Evolutionary conservation across 2,797 vertebrate species (phyloP), one percentile per base, ranked within the genome.

Genomic region (Acestrorhynchus altus): DNA sequence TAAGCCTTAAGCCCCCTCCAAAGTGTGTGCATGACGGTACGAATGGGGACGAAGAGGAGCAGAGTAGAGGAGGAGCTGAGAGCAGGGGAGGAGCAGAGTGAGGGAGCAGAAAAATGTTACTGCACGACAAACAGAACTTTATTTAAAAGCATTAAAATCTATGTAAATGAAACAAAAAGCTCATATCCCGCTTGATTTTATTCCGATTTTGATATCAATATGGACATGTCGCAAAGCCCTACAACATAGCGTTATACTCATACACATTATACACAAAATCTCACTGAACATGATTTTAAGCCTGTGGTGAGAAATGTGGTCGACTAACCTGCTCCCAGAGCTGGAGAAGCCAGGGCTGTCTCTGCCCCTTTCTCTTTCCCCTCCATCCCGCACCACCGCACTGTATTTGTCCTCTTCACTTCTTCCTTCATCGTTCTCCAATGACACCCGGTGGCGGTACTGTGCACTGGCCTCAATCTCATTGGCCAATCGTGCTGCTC

Each of bases 381-480:
- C 83, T 49, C 81, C 83, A 24, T 91, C 95, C 6, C 96, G 90
- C 76, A 92, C 84, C 18, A 98, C 96, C 0, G 95, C 91, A 0
- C 96, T 96, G 90, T 86, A 97, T 78, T 95, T 96, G 71, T 98
- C 96, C 81, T 98, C 96, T 76, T 98, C 96, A 0, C 90, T 95
- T 83, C 94, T 94, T 18, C 95, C 94, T 1, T 97, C 96, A 0
- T 97, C 96, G 0, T 97, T 98, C 87, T 98, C 96, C 85, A 98
- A 92, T 31, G 88, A 87, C 0, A 92, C 94, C 0, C 96, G 93
- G 46, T 94, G 90, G 71, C 96, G 93, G 85, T 97, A 96, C 86
- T 97, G 96, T 0, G 95, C 93, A 59, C 94, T 98, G 0, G 96
- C 94, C 78, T 98, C 96, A 11, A 98, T 98, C 88, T 98, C 96